Evolutionary conservation across 2,888 invertebrate genomes (phyloP), one percentile per base, ranked within the genome.

Genomic region (Agrotis ipsilon): DNA sequence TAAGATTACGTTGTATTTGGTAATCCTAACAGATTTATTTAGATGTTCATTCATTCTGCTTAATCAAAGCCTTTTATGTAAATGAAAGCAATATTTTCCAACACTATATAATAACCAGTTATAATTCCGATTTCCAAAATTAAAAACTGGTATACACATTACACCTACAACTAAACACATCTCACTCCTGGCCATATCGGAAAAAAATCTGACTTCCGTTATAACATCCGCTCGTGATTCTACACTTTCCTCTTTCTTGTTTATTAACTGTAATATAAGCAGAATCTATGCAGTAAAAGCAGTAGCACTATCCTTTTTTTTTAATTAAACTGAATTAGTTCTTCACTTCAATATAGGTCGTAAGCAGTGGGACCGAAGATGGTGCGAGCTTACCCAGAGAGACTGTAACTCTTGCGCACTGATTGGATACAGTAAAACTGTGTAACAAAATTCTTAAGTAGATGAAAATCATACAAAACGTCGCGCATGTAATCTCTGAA

Each of bases 171-270:
- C 24, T 54, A 27, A 39, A 48, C 46, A 21, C 19, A 52, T 18
- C 16, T 4, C 19, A 46, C 46, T 27, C 49, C 24, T 24, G 2
- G 7, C 39, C 24, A 16, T 18, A 7, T 49, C n/a, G 2, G 2
- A 45, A 63, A 32, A 65, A 63, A 69, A 69, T 11, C 19, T 48
- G 11, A 46, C 43, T 39, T 70, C 54, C 46, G n/a, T 51, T 46
- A 18, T 6, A 63, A 59, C 62, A 55, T 75, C 51, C 13, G 48
- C 64, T 18, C 48, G 51, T 62, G 48, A 77, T 65, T 71, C 45
- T n/a, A 7, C 19, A 57, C 51, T 58, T 76, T 65, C 16, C 14
- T 58, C 21, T 76, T 54, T 32, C 45, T 18, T 39, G n/a, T 55
- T 13, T 55, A 32, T 1, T n/a, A 32, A 55, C 55, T 11, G 6